These are phyloP conservation scores for Morbakka virulenta DNA, from an alignment of 30 jellyfish, hydroid and myxozoan species.

Conservation along the genomic window DNA sequence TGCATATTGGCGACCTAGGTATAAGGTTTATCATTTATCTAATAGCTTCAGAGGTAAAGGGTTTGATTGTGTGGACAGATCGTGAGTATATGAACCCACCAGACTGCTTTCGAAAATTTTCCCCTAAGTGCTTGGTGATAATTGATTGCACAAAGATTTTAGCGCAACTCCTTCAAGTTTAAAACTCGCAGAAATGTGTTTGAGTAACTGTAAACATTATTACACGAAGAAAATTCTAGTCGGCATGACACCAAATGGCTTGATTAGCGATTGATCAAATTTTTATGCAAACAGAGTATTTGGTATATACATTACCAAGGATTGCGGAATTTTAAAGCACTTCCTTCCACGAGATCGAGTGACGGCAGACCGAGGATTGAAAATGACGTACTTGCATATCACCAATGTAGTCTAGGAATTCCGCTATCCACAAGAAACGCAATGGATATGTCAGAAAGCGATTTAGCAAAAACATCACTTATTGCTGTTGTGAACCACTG, in stretches of 20 bases:
- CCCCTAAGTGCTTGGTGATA: conserved; percentile 31
- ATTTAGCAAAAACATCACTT: no score
- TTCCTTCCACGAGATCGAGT: no score
- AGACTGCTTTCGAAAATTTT: conserved; percentile 8
- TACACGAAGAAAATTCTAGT: conserved; percentile 12
- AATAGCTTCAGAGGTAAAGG: conserved; percentile 3
- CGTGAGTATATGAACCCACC: conserved; percentile 5
- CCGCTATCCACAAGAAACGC: no score
- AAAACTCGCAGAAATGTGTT: conserved; percentile 26
- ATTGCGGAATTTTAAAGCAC: no score
- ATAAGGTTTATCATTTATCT: conserved; percentile 20
- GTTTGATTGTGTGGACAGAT: conserved; percentile 36
- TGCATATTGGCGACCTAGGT: conserved; percentile 15
- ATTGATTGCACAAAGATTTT: conserved; percentile 36
- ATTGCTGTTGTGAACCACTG: no score
- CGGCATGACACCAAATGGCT: conserved; percentile 66
- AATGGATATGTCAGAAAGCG: no score
- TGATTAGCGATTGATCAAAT: no score
- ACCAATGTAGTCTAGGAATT: no score
- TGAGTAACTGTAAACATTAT: conserved; percentile 16
- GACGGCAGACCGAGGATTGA: no score
- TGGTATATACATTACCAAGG: no score
- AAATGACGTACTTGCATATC: no score
- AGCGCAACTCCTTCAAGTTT: conserved; percentile 38
- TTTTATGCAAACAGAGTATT: no score